Evolutionary conservation across 23 tunicate genomes (phyloP).

Genomic region (Halocynthia roretzi): DNA sequence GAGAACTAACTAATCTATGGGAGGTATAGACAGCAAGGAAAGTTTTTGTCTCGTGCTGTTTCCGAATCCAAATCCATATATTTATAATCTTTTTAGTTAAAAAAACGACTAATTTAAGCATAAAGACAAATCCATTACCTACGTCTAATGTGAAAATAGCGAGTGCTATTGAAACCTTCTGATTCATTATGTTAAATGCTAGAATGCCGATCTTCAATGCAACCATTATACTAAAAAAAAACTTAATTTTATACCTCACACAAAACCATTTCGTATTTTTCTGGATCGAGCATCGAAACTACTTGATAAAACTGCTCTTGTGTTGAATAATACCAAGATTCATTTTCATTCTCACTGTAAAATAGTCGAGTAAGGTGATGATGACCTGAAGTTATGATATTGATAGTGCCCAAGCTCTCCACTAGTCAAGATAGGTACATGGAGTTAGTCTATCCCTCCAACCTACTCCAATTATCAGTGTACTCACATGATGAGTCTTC

Average conservation of each 20-base stretch:
- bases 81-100: too few species aligned
- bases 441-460: neutral
- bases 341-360: conserved; percentile 44
- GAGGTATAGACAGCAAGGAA: neutral
- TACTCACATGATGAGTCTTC: conserved; percentile 90
- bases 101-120: too few species aligned
- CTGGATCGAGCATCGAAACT: conserved; percentile 44
- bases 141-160: too few species aligned
- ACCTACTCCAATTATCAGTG: neutral
- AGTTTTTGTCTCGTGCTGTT: neutral
- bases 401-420: too few species aligned
- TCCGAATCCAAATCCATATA: neutral
- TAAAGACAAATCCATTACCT: too few species aligned
- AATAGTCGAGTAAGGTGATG: neutral
- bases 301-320: conserved; percentile 51
- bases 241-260: conserved; percentile 42
- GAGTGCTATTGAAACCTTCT: too few species aligned
- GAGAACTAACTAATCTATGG: neutral
- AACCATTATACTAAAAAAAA: too few species aligned
- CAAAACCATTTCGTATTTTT: conserved; percentile 57
- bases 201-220: too few species aligned
- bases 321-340: conserved; percentile 59
- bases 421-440: neutral
- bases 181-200: too few species aligned
- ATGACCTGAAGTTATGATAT: neutral